Base-by-base conservation (phyloP, 2,888 invertebrate genomes). In the Trisateles emortualis region DNA sequence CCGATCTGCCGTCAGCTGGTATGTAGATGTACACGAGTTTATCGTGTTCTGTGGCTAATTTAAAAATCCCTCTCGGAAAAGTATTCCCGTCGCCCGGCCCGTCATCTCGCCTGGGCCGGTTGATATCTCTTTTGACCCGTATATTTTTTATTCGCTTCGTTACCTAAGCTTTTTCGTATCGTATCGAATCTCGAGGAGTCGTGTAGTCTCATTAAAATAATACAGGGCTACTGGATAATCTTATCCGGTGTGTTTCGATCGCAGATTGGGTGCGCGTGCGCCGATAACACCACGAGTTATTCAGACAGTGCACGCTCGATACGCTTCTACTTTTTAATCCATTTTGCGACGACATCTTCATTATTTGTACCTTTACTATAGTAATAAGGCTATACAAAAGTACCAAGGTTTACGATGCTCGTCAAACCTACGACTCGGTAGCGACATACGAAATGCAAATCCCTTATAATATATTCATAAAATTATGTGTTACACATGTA, bases 131-230 rank as follows among this genome's bases (percentile, higher is more conserved):
- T 81, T 91, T 90, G 89, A 90, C 87, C 88, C 74, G 87, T 83
- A 83, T 80, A 82, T 84, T 90, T 87, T 71, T 90, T 89, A 86
- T 90, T 89, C 78, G 72, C 83, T 85, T 92, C 88, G 89, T 90
- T 92, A 88, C 88, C 88, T 90, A 89, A 90, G 88, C 84, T 84
- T 88, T 84, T 79, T 84, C 81, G 86, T 92, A 92, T 92, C 92
- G 87, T 80, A 83, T 84, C 78, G 87, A 83, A 92, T 92, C 92
- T 90, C 84, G 77, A 68, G 76, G 84, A 92, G 88, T 91, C 90
- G 91, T 90, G 92, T 92, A 90, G 92, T 90, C 92, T 92, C 92
- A 92, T 92, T 92, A 92, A 92, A 92, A 92, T 92, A 91, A 92
- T 92, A 91, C 92, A 88, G 87, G 83, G 92, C 92, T 92, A 92